Evolutionary conservation across 2,113 vertebrate genomes (phyloP).

Genomic region (Colius striatus): DNA sequence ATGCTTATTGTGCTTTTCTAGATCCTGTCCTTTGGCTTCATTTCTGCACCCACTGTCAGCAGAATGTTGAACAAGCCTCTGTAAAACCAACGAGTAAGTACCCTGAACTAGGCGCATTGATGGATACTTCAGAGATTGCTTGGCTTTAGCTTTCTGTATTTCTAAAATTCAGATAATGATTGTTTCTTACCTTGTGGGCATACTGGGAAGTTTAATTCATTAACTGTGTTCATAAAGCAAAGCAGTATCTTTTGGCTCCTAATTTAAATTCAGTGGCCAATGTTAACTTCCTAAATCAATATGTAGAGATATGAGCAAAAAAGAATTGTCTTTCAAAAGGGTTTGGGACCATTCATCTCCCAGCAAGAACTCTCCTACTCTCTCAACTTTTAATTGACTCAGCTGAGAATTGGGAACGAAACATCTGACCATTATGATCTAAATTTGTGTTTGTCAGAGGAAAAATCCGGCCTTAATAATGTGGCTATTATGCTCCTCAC

Average conservation of each 20-base stretch:
- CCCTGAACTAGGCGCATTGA: not conserved
- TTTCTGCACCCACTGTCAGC: not conserved
- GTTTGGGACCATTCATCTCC: constrained; percentile 26
- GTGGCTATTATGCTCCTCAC: not conserved
- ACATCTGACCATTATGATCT: constrained; percentile 32
- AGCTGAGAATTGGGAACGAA: constrained; percentile 45
- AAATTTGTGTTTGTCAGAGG: constrained; percentile 31
- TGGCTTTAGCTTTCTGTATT: not conserved
- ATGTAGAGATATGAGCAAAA: not conserved
- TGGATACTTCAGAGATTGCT: constrained; percentile 1
- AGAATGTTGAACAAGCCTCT: not conserved
- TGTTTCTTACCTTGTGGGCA: constrained; percentile 21
- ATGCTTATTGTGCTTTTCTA: not conserved
- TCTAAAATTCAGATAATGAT: constrained; percentile 27
- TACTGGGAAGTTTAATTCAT: constrained; percentile 33
- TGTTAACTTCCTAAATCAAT: constrained; percentile 50
- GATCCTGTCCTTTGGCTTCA: not conserved
- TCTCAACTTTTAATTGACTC: constrained; percentile 58
- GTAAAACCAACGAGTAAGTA: not conserved
- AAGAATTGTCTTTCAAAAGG: constrained; percentile 39
- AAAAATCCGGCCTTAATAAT: constrained; percentile 31
- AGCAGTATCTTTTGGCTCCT: constrained; percentile 38
- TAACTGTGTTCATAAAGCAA: constrained; percentile 25
- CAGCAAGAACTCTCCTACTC: constrained; percentile 23
- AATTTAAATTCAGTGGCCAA: constrained; percentile 59